These are phyloP conservation scores for Peromyscus eremicus DNA, from an alignment of 2,797 vertebrate species.

Conservation along the genomic window DNA sequence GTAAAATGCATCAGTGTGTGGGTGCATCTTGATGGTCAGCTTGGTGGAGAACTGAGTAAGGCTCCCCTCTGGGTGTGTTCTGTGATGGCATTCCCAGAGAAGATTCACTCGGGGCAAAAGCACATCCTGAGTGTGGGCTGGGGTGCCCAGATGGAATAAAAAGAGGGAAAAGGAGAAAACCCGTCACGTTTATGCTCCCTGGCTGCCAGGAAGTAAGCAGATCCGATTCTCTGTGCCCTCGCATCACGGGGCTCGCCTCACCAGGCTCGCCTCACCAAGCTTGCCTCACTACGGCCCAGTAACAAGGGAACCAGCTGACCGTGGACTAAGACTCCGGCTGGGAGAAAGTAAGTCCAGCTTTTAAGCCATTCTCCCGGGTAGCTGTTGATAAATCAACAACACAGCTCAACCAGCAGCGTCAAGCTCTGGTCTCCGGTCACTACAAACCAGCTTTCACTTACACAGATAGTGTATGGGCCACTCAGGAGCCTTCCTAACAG, in stretches of 20 bases:
- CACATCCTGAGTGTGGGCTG: background rate
- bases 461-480: fast-evolving
- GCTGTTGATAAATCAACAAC: background rate
- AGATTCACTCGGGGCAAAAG: background rate
- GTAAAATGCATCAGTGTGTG: background rate
- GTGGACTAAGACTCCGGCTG: background rate
- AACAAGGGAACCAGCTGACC: background rate
- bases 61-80: background rate
- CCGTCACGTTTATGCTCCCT: background rate
- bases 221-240: background rate
- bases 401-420: background rate
- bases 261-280: background rate
- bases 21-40: background rate
- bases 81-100: background rate
- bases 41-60: background rate
- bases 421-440: background rate
- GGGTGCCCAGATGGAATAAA: background rate
- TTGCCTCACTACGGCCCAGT: background rate
- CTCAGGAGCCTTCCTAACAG: background rate
- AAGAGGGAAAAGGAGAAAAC: background rate
- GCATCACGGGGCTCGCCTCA: too few relatives aligned
- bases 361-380: background rate
- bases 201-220: background rate
- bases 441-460: background rate
- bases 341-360: background rate